Conservation (phyloP, 2,888 invertebrate genomes). For the Gerris lacustris region DNA sequence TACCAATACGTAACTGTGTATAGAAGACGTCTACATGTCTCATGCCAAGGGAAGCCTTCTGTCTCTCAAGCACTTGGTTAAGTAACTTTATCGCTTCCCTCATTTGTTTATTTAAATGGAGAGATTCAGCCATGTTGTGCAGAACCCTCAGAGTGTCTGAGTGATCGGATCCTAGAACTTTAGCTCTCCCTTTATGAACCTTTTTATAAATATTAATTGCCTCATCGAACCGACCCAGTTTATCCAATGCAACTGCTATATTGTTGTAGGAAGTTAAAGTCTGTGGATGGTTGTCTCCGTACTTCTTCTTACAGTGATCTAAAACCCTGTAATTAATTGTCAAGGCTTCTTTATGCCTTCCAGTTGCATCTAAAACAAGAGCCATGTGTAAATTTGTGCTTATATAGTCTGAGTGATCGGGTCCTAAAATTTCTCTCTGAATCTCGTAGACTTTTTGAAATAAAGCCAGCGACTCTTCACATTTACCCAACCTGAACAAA, state of each 20-base stretch:
- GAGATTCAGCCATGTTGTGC: conserved; percentile 1
- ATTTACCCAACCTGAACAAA: background rate
- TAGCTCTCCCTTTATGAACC: background rate
- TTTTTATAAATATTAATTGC: background rate
- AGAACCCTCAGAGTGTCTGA: background rate
- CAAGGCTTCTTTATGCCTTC: conserved; percentile 2
- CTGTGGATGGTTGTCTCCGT: background rate
- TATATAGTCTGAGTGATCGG: background rate
- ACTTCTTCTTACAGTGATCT: background rate
- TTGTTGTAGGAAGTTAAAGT: background rate
- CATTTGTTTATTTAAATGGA: background rate
- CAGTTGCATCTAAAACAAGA: background rate
- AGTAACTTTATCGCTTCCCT: background rate
- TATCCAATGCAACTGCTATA: background rate
- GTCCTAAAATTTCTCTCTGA: background rate
- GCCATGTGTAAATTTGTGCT: background rate
- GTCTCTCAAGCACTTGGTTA: background rate
- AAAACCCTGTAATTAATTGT: too few relatives aligned
- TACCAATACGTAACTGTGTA: background rate
- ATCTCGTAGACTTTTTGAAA: background rate
- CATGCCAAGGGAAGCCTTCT: background rate
- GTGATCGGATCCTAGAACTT: background rate
- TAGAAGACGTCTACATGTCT: background rate
- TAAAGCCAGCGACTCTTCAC: background rate
- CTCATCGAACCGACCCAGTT: background rate